Conservation (phyloP, 1,140 invertebrate species). For the Papilio helenus region DNA sequence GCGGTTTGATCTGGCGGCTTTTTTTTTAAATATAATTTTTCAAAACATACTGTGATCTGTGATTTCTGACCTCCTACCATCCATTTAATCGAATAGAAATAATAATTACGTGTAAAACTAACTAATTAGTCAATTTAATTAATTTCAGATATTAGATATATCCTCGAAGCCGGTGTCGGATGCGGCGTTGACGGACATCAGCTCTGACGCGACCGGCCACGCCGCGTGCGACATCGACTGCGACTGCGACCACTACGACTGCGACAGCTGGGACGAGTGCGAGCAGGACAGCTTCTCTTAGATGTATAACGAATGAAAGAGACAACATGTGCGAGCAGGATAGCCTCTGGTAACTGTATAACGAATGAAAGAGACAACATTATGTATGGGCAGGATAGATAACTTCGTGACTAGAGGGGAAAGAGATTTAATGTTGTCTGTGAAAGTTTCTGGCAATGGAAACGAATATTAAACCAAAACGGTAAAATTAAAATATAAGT, state of each 20-base stretch:
- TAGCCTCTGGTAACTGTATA: background rate
- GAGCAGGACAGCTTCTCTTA: conserved; percentile 82
- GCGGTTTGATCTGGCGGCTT: no score
- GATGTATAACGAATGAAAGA: conserved; percentile 23
- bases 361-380: background rate
- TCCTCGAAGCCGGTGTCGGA: conserved; percentile 82
- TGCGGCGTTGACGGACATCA: conserved; percentile 79
- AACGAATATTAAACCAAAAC: background rate
- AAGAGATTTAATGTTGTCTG: background rate
- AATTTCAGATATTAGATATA: conserved; percentile 77
- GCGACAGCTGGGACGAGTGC: conserved; percentile 82
- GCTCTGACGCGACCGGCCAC: conserved; percentile 81
- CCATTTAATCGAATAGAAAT: no score
- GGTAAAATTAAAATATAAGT: background rate
- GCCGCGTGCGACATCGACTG: conserved; percentile 82
- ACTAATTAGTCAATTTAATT: background rate
- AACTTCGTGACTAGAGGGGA: background rate
- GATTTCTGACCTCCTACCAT: no score
- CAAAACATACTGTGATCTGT: no score
- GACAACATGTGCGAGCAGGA: conserved; percentile 8
- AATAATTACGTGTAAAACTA: no score
- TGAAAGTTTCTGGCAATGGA: background rate
- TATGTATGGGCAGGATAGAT: background rate
- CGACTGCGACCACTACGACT: conserved; percentile 80
- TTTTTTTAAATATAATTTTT: no score